These are phyloP conservation scores for Rotaria magnacalcarata DNA, from an alignment of 2,888 invertebrate genomes.

Conservation along the genomic window DNA sequence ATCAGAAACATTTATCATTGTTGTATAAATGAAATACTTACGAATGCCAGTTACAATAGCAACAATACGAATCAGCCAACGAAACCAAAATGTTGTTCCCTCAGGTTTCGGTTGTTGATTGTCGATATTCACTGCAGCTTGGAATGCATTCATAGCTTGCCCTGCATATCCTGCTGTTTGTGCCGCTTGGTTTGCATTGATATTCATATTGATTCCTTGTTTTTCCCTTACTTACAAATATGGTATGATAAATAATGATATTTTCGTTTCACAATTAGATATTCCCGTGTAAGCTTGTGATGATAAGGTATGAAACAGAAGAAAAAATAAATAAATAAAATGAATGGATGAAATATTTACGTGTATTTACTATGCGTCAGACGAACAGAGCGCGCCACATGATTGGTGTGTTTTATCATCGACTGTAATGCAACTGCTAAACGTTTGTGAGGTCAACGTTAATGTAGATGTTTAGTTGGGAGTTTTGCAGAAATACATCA, in stretches of 20 bases:
- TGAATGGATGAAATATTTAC: background rate
- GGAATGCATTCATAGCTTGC: background rate
- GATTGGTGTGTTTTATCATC: background rate
- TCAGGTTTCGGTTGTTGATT: background rate
- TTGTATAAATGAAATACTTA: background rate
- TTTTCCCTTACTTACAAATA: background rate
- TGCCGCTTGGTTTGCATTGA: background rate
- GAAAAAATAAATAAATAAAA: background rate
- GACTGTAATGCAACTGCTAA: background rate
- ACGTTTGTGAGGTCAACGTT: too few species aligned
- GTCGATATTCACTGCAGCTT: background rate
- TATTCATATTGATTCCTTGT: background rate
- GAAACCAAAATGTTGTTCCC: constrained; percentile 36
- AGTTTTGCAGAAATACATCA: too few species aligned
- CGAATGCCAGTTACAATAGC: constrained; percentile 26
- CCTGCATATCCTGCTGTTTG: background rate
- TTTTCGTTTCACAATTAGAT: background rate
- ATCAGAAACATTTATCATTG: background rate
- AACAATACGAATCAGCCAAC: constrained; percentile 5
- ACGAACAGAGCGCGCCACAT: background rate
- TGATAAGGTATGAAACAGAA: background rate
- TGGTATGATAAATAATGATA: background rate
- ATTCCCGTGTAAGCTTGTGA: background rate
- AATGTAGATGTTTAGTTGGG: too few species aligned
- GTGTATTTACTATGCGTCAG: background rate